These are phyloP conservation scores for Rhinogobio ventralis DNA, from an alignment of 2,797 vertebrate species.

Conservation along the genomic window DNA sequence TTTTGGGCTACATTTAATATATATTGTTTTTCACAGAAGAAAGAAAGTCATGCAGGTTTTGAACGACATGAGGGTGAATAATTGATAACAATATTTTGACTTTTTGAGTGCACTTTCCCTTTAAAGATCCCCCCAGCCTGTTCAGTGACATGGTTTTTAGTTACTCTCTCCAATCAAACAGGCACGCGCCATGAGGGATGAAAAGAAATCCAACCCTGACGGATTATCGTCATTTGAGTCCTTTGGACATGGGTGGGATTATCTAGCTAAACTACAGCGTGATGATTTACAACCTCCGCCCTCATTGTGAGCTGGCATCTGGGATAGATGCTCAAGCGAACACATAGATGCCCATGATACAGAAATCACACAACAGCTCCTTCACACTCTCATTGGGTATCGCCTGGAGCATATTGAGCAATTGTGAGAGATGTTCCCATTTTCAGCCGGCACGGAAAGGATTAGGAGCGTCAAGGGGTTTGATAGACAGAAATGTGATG, in stretches of 20 bases:
- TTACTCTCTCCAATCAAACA: slow-evolving; percentile 11
- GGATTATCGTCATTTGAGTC: slow-evolving; percentile 38
- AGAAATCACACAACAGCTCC: slow-evolving; percentile 34
- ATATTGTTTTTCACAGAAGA: neutral
- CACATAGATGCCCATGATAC: slow-evolving; percentile 25
- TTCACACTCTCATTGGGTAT: slow-evolving; percentile 31
- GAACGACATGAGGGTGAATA: neutral
- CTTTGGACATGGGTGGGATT: slow-evolving; percentile 38
- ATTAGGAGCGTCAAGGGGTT: slow-evolving; percentile 26
- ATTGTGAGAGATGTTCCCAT: slow-evolving; percentile 39
- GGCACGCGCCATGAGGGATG: neutral
- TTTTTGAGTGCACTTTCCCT: neutral
- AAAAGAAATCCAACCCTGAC: slow-evolving; percentile 33
- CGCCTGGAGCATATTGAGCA: neutral
- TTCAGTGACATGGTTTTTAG: neutral
- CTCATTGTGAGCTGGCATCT: slow-evolving; percentile 42
- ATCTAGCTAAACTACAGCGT: slow-evolving; percentile 41
- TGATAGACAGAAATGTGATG: slow-evolving; percentile 46
- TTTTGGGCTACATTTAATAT: neutral
- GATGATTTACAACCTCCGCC: slow-evolving; percentile 10
- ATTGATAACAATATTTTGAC: neutral
- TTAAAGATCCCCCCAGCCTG: slow-evolving; percentile 5
- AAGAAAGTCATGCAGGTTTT: neutral
- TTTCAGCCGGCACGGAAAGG: slow-evolving; percentile 8
- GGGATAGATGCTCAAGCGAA: slow-evolving; percentile 7